These are phyloP conservation scores for Drepana arcuata DNA, from an alignment of 1,140 invertebrate species.

Conservation along the genomic window DNA sequence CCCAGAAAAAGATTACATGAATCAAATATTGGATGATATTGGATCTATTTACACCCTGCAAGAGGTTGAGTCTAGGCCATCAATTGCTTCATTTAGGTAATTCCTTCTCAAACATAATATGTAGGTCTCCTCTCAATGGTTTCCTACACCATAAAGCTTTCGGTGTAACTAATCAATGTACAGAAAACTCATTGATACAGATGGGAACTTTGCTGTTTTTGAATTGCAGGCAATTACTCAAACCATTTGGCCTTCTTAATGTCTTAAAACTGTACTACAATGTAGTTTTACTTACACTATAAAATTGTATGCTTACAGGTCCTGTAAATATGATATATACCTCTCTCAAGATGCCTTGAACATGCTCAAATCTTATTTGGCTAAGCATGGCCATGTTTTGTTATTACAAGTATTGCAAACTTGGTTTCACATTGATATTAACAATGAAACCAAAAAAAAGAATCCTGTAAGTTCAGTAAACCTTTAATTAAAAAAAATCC, in stretches of 20 bases:
- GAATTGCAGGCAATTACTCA: too few relatives aligned
- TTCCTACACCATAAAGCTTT: too few relatives aligned
- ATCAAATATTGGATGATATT: conserved; percentile 72
- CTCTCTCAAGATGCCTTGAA: conserved; percentile 77
- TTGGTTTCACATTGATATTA: conserved; percentile 74
- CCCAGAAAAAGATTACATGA: conserved; percentile 69
- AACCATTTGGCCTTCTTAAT: too few relatives aligned
- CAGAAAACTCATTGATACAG: too few relatives aligned
- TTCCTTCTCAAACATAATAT: not conserved
- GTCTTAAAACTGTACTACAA: too few relatives aligned
- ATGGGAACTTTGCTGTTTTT: too few relatives aligned
- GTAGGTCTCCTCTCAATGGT: too few relatives aligned
- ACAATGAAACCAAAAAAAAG: conserved; percentile 60
- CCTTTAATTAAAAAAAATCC: not conserved
- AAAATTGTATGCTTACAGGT: too few relatives aligned
- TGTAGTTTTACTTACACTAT: too few relatives aligned
- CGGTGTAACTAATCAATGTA: too few relatives aligned
- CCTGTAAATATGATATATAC: conserved; percentile 79
- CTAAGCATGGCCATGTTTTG: conserved; percentile 78
- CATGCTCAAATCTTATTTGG: conserved; percentile 76
- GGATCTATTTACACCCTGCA: conserved; percentile 74
- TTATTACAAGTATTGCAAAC: conserved; percentile 77
- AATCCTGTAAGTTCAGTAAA: conserved; percentile 45
- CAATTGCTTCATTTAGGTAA: conserved; percentile 75
- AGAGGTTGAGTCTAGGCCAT: conserved; percentile 74